Base-by-base conservation (phyloP, 2,113 vertebrate species). In the Martes martes region DNA sequence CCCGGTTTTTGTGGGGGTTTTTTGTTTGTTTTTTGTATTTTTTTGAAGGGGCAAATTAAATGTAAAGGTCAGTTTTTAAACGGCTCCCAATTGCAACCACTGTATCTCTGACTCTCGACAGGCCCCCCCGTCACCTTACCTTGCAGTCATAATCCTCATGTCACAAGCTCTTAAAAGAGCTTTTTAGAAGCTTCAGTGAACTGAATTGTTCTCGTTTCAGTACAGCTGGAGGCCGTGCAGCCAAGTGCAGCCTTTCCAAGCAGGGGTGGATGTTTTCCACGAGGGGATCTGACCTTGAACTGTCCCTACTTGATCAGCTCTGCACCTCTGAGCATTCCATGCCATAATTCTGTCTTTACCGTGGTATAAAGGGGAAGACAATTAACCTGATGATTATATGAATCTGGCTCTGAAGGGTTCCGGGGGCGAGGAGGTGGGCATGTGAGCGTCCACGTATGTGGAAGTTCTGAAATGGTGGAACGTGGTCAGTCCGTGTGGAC, bases 121-220 rank as follows among this genome's bases (percentile, higher is more conserved):
- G 76, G 47, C 36, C 14, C 36, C 14, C 82, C 47, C 28, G 31
- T 36, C 80, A 23, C 39, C 47, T 94, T 88, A 73, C 80, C 39
- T 94, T 81, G 80, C 1, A 42, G 69, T 84, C 84, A 88, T 83
- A 96, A 26, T 74, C n/a, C 47, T 88, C 61, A 24, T 83, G 91
- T 97, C 76, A 74, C 15, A 91, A 94, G 61, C 73, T 91, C 82
- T 81, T 87, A 33, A 91, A 78, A 93, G 74, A 76, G 73, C 42
- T 89, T 28, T 85, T 95, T 87, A 13, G 50, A 95, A 31, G 61
- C 45, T 61, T 92, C 11, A 0, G 4, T 95, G 92, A 96, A 96
- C 83, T 85, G 79, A 85, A 59, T 94, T 91, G 59, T 94, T 91
- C 71, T 93, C 42, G 91, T 91, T 89, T 95, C 90, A 96, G 74